Base-by-base conservation (phyloP, 2,113 vertebrate genomes). In the Cyprinus carpio region DNA sequence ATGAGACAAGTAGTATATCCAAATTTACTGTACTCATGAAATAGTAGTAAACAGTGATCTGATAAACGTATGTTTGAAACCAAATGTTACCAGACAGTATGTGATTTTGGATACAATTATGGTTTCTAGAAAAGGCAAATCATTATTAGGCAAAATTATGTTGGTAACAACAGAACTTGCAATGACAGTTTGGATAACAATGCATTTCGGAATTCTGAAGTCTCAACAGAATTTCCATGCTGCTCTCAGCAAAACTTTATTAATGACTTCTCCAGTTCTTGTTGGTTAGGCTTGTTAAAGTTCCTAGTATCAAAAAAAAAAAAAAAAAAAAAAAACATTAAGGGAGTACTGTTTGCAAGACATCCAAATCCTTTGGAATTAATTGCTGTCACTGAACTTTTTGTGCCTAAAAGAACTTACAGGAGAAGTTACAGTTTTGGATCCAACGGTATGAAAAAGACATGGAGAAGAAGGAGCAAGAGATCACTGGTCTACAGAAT, bases 361-460 rank as follows among this genome's bases (percentile, higher is more conserved):
- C 6, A 15, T 65, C 31, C 1, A 67, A 67, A 67, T 31, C 7
- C 16, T 20, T 23, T 4, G 20, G 16, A 23, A 37, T 43, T 6
- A 25, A 75, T 31, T 27, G 4, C 12, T 82, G 7, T 29, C 31
- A n/a, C 43, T 34, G 4, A 29, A 62, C 43, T 51, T 1, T 37
- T 12, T 87, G 46, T 87, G 37, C 3, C 16, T 7, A 15, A 51
- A 81, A 97, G 96, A 90, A 84, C 46, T 87, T 96, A 81, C 92
- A 93, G 75, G 94, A 95, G 85, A 94, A 93, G 87, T 87, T 96
- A 75, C 95, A 96, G 49, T 92, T 91, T 81, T 97, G 96, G 96
- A 91, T 95, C 90, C 94, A 96, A 75, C 95, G 95, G 54, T 96
- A 94, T 34, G 91, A 97, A 75, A 95, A 92, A 1, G 96, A 96